These are phyloP conservation scores for Galemys pyrenaicus DNA, from an alignment of 2,113 vertebrate genomes.

Conservation along the genomic window DNA sequence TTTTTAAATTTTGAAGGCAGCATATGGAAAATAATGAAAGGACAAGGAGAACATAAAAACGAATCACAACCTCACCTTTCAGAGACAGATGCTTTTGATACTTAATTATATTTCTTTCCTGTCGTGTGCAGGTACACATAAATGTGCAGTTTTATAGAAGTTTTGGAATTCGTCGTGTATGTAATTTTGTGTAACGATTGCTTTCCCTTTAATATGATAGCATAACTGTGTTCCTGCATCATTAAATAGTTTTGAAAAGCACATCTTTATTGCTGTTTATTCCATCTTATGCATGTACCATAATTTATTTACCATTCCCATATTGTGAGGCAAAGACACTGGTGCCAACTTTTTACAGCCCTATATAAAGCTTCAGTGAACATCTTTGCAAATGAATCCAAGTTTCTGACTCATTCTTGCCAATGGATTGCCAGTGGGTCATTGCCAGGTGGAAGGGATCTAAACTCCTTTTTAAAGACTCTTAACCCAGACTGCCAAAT, in stretches of 20 bases:
- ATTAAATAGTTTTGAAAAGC: neutral
- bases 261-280: neutral
- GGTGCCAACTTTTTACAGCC: neutral
- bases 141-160: neutral
- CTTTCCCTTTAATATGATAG: neutral
- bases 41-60: neutral
- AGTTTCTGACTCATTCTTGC: neutral
- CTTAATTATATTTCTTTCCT: neutral
- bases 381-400: conserved; percentile 14
- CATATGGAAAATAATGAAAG: neutral
- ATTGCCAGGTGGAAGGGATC: neutral
- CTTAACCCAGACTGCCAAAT: neutral
- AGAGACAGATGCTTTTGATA: neutral
- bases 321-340: neutral
- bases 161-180: neutral
- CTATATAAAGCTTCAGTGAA: neutral
- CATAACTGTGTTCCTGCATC: neutral
- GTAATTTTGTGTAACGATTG: neutral
- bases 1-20: neutral
- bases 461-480: neutral
- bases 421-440: neutral
- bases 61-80: neutral
- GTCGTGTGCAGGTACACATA: neutral
- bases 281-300: neutral
- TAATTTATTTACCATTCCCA: conserved; percentile 16